Percentiles rank a stretch among this genome's conserved stretches.
Conservation (phyloP, 2,888 invertebrate genomes). For the Timandra comae region DNA sequence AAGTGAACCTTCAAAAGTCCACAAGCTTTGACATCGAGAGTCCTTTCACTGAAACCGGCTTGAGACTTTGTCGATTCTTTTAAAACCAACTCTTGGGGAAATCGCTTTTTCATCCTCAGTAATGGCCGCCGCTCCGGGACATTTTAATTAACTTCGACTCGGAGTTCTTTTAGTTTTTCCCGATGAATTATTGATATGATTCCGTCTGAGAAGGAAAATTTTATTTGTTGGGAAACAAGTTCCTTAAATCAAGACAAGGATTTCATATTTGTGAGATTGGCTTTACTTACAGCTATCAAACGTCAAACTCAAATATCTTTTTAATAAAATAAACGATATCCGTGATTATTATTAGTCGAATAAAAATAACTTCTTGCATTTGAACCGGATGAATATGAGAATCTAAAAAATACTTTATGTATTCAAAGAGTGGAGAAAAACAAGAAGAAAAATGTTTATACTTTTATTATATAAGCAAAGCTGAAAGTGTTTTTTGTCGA, state of each 20-base stretch:
- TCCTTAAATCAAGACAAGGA: no score
- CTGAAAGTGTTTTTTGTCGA: conserved; percentile 17
- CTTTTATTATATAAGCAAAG: conserved; percentile 8
- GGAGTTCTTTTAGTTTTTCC: conserved; percentile 45
- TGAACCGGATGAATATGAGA: no score
- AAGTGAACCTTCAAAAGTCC: conserved; percentile 52
- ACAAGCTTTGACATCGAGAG: conserved; percentile 34
- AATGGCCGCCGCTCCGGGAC: conserved; percentile 63
- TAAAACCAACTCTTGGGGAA: conserved; percentile 61
- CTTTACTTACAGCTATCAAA: no score
- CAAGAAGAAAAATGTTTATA: conserved; percentile 13
- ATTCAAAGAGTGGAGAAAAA: conserved; percentile 8
- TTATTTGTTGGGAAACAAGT: neutral
- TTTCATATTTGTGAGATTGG: no score
- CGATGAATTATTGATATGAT: conserved; percentile 52
- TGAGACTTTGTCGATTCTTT: conserved; percentile 59
- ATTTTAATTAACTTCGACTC: conserved; percentile 65
- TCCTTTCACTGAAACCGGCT: conserved; percentile 48
- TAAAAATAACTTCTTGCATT: no score
- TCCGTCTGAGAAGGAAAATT: conserved; percentile 8
- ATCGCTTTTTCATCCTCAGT: conserved; percentile 72
- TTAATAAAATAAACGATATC: no score
- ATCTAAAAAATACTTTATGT: no score
- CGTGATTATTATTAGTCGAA: no score
- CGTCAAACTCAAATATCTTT: no score